Base-by-base conservation (phyloP, 2,797 vertebrate species). In the Sebastes cheni region DNA sequence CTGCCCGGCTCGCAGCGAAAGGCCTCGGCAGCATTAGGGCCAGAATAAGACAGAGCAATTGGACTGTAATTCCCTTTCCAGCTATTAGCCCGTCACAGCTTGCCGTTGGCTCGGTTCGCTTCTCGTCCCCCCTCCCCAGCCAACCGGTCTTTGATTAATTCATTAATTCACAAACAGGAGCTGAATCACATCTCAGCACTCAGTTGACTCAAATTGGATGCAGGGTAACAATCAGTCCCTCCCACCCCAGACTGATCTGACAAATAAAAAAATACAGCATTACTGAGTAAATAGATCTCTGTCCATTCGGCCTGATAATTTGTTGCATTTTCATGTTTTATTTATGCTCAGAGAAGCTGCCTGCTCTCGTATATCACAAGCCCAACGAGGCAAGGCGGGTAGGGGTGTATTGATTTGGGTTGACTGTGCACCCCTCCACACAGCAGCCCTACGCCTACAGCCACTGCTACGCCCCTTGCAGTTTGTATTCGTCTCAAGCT, bases 281-380 rank as follows among this genome's bases (percentile, higher is more conserved):
- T 88, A 85, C 81, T 74, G 79, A 87, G 87, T 89, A 89, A 94
- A 93, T 93, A 89, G 88, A 93, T 93, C 88, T 91, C 82, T 89
- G 91, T 95, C 93, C 82, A 30, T 93, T 94, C 79, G 72, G 82
- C 89, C 89, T 88, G 86, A 94, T 94, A 86, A 94, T 95, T 93
- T 93, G 90, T 93, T 86, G 83, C 90, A 84, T 94, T 95, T 95
- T 93, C 90, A 93, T 95, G 93, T 94, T 95, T 95, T 95, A 95
- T 95, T 95, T 93, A 96, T 94, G 81, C 82, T 89, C 89, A 10
- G 85, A 90, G 86, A 89, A 91, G 89, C 87, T 80, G 92, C 89
- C 88, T 78, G 85, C 74, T 93, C 92, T 93, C 81, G 72, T 94
- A 92, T 93, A 94, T 95, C 93, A 93, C 84, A 75, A 69, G 65